These are phyloP conservation scores for Orthonevra nobilis DNA, from an alignment of 2,888 invertebrate species.

Conservation along the genomic window DNA sequence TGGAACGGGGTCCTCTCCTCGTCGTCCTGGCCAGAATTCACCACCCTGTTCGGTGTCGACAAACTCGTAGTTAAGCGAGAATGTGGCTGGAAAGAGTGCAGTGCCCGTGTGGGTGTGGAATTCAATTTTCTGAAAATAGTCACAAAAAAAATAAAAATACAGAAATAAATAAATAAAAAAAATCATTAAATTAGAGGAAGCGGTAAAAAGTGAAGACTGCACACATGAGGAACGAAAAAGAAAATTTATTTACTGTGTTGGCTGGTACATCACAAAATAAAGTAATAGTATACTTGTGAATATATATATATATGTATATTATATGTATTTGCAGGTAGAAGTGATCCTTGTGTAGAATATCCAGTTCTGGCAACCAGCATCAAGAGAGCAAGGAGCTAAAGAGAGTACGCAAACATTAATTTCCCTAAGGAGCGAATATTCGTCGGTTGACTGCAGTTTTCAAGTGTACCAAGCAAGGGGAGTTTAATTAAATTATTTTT, in stretches of 20 bases:
- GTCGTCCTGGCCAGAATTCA: slow-evolving; percentile 82
- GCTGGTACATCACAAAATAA: slow-evolving; percentile 36
- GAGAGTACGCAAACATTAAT: slow-evolving; percentile 71
- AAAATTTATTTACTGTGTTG: slow-evolving; percentile 58
- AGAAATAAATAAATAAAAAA: too few species aligned
- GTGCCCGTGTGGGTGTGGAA: slow-evolving; percentile 87
- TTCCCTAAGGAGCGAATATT: slow-evolving; percentile 71
- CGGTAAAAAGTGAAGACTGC: slow-evolving; percentile 54
- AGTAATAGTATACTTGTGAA: slow-evolving; percentile 24
- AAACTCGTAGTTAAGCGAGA: slow-evolving; percentile 89
- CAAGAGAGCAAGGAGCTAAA: slow-evolving; percentile 47
- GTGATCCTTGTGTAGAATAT: slow-evolving; percentile 31
- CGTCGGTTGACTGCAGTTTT: slow-evolving; percentile 71
- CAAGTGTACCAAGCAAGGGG: slow-evolving; percentile 41
- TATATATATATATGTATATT: slow-evolving; percentile 1
- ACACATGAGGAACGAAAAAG: slow-evolving; percentile 51
- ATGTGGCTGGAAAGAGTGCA: slow-evolving; percentile 88
- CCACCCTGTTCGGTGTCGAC: slow-evolving; percentile 90
- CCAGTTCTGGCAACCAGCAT: slow-evolving; percentile 33
- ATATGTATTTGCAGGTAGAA: slow-evolving; percentile 51
- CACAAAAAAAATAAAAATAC: slow-evolving; percentile 20
- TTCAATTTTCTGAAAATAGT: slow-evolving; percentile 80
- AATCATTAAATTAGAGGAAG: slow-evolving; percentile 49
- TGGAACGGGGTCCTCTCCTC: slow-evolving; percentile 80
- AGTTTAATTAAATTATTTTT: slow-evolving; percentile 71